Evolutionary conservation across 2,797 vertebrate species (phyloP), one percentile per base, ranked within the genome.

Genomic region (Perdix hodgsoniae): DNA sequence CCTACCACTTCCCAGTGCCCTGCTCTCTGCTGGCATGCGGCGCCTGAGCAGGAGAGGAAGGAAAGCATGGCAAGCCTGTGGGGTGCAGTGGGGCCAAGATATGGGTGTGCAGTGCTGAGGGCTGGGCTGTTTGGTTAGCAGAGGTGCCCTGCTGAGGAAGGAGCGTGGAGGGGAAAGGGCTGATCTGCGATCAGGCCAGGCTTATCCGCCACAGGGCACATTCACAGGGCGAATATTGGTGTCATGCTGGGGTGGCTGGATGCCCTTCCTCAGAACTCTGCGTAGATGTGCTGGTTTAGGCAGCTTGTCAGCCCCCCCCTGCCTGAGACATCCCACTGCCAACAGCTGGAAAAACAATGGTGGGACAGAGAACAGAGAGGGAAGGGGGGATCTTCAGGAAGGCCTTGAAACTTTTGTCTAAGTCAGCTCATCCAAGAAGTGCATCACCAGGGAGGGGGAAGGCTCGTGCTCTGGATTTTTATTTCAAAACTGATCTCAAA

Each of bases 81-180:
- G 80, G 71, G 37, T 47, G 5, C 75, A 63, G 23, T 0, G 0
- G 37, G 27, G 18, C n/a, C 40, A 33, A 31, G 33, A n/a, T 52
- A 27, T 5, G 3, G 14, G 18, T 5, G 12, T 26, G 31, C 2
- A 1, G 27, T 39, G 44, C 0, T 1, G 10, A 52, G 52, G 21
- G 4, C 2, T 29, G 60, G 47, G 27, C 18, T 81, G 67, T 84
- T 84, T 67, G 35, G 39, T 79, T 76, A 85, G 69, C 71, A 72
- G 83, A 47, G 78, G 17, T 47, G 42, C 61, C 50, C 4, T 2
- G 3, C n/a, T 74, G 45, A 5, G 23, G 11, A 11, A 29, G 40
- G 52, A 77, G 37, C 11, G 64, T 11, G n/a, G 39, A 70, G 31
- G 52, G 26, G 35, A 83, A 83, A 71, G 17, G 45, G 65, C 64